A percentile compares a stretch with the other conserved stretches of the same genome.
phyloP scores from a whole-genome alignment of 1,140 invertebrate genomes.

The Sitodiplosis mosellana region DNA sequence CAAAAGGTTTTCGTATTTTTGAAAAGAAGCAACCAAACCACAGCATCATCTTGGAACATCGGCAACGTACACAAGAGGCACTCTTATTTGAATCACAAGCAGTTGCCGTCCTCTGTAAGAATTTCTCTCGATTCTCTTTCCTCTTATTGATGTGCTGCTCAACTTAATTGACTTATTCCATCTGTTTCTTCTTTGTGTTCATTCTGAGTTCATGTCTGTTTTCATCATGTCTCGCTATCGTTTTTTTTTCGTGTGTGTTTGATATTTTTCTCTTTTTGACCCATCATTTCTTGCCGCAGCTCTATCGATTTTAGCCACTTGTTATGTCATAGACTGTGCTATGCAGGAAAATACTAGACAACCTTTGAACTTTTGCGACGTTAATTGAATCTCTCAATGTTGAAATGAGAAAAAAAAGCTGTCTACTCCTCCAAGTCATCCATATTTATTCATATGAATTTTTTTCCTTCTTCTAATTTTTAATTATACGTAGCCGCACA shows the following conservation, averaged over 20 bases:
- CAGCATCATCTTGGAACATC: conserved; percentile 73
- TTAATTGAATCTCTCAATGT: not conserved
- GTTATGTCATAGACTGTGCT: not conserved
- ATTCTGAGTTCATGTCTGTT: too few relatives aligned
- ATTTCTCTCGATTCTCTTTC: conserved; percentile 8
- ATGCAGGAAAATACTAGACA: too few relatives aligned
- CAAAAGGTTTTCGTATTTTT: conserved; percentile 75
- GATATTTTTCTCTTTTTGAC: conserved; percentile 2
- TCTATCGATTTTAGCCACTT: not conserved
- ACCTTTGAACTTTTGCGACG: too few relatives aligned
- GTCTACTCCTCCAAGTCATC: too few relatives aligned
- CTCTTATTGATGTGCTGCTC: not conserved
- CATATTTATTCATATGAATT: too few relatives aligned
- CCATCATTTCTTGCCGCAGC: not conserved
- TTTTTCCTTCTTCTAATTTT: not conserved
- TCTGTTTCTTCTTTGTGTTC: not conserved
- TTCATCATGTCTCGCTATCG: too few relatives aligned
- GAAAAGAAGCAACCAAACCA: conserved; percentile 73
- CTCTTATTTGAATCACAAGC: conserved; percentile 81
- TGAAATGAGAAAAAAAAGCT: too few relatives aligned
- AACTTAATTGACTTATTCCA: not conserved
- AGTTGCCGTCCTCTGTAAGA: conserved; percentile 62
- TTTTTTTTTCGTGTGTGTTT: too few relatives aligned
- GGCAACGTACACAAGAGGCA: conserved; percentile 59
- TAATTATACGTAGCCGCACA: conserved; percentile 40